Base-by-base conservation (phyloP, 2,113 vertebrate genomes). In the Colistium nudipinnis region DNA sequence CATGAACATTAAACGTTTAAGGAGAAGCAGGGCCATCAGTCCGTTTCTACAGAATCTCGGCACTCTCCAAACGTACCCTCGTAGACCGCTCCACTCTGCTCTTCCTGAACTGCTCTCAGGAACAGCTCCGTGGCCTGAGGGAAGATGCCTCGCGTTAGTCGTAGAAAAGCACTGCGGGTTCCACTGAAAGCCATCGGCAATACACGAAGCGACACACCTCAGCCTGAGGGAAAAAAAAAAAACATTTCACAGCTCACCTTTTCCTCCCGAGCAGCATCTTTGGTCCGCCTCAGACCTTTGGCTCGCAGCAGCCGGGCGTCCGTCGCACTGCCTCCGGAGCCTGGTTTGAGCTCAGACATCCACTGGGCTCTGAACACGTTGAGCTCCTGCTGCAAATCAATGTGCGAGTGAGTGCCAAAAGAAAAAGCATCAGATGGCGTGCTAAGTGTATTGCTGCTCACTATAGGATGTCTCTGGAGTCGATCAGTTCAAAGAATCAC, bases 291-390 rank as follows among this genome's bases (percentile, higher is more conserved):
- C 87, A 89, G 76, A 76, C 96, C 94, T 70, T 86, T 75, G 55
- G 90, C 74, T 82, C 80, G 95, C 89, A 70, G 91, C 54, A 84
- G 73, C 61, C 83, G 89, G 66, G 60, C 92, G 55, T 91, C 92
- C 48, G 76, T 39, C 33, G 77, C 92, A 72, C 88, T 84, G 31
- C 89, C 91, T 81, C 92, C 92, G 24, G 91, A 82, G 78, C 90
- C 93, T 20, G 96, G 94, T 74, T 91, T 93, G 85, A 99, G 96
- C 85, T 98, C 98, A 85, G 97, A 97, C 96, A 99, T 98, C 98
- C 97, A 99, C 81, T 96, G 94, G 83, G 95, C 94, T 93, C 98
- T 93, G 88, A 99, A 99, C 81, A 91, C 95, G 88, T 93, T 95
- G 25, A 99, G 97, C 88, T 98, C 95, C 78, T 94, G 83, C 97